Evolutionary conservation across 2,113 vertebrate genomes (phyloP).

Genomic region (Chrysochloris asiatica): DNA sequence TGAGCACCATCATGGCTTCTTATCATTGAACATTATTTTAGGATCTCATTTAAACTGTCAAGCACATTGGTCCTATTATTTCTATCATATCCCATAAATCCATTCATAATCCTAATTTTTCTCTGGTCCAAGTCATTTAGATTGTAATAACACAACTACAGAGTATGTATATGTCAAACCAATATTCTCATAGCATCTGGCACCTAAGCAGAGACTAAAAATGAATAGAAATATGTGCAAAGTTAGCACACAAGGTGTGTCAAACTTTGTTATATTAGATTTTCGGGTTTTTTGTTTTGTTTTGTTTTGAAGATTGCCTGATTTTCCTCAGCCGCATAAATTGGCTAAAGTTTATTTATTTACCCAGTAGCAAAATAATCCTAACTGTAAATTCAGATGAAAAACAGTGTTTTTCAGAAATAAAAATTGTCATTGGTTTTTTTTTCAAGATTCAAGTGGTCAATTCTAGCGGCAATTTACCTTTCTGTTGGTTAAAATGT

Average conservation of each 20-base stretch:
- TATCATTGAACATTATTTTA: neutral
- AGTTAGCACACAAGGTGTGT: neutral
- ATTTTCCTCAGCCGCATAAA: conserved; percentile 8
- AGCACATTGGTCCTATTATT: neutral
- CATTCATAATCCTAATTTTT: neutral
- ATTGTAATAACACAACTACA: neutral
- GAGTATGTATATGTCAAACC: neutral
- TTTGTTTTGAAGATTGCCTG: neutral
- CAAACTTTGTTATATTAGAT: neutral
- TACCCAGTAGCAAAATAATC: neutral
- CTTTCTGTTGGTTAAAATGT: neutral
- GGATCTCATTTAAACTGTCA: neutral
- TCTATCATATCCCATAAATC: neutral
- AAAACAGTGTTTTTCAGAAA: neutral
- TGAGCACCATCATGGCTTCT: too few relatives aligned
- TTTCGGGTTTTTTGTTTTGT: neutral
- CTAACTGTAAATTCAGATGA: conserved; percentile 21
- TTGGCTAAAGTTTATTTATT: conserved; percentile 19
- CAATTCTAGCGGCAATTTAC: conserved; percentile 16
- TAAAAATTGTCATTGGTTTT: neutral
- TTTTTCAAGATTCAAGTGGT: neutral
- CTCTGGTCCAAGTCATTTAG: neutral
- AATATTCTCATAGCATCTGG: neutral
- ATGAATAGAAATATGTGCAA: conserved; percentile 7
- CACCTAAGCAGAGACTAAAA: neutral